Percentiles rank a stretch among this genome's conserved stretches.
Conservation (phyloP, 2,113 vertebrate species). For the Anguilla japonica region DNA sequence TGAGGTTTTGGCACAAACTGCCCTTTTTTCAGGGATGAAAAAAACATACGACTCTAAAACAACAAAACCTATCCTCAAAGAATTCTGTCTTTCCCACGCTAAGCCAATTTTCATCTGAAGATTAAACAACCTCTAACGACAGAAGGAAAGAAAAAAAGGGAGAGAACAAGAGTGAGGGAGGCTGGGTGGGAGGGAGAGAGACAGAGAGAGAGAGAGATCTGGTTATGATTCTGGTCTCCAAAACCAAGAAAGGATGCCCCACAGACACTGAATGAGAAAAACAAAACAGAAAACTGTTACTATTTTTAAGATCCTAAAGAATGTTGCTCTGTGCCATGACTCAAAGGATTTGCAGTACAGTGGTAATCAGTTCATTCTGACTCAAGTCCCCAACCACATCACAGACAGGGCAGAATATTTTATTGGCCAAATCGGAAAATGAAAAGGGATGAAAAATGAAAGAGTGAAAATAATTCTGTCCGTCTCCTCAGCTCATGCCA, state of each 20-base stretch:
- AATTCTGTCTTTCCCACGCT: conserved; percentile 70
- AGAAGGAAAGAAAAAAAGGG: conserved; percentile 44
- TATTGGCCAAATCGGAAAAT: conserved; percentile 53
- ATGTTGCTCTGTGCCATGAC: conserved; percentile 69
- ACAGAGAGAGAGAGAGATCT: conserved; percentile 54
- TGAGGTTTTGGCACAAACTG: conserved; percentile 70
- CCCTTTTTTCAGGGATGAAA: conserved; percentile 59
- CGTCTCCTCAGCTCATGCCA: conserved; percentile 43
- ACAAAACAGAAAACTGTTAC: conserved; percentile 67
- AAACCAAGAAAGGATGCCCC: conserved; percentile 67
- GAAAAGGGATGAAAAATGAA: conserved; percentile 46
- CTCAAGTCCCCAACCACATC: conserved; percentile 70
- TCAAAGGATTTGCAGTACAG: conserved; percentile 66
- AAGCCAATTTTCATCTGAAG: conserved; percentile 68
- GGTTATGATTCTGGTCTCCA: conserved; percentile 67
- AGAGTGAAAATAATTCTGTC: conserved; percentile 55
- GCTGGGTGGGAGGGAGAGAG: conserved; percentile 19
- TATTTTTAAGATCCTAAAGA: conserved; percentile 75
- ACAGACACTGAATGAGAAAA: conserved; percentile 65
- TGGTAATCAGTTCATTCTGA: conserved; percentile 78
- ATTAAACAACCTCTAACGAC: conserved; percentile 69
- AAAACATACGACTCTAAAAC: conserved; percentile 63
- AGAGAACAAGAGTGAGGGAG: neutral
- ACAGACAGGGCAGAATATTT: conserved; percentile 64
- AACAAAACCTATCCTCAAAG: conserved; percentile 62